These are phyloP conservation scores for Cremastobaeus sp. DNA, from an alignment of 2,888 invertebrate genomes.

Conservation along the genomic window DNA sequence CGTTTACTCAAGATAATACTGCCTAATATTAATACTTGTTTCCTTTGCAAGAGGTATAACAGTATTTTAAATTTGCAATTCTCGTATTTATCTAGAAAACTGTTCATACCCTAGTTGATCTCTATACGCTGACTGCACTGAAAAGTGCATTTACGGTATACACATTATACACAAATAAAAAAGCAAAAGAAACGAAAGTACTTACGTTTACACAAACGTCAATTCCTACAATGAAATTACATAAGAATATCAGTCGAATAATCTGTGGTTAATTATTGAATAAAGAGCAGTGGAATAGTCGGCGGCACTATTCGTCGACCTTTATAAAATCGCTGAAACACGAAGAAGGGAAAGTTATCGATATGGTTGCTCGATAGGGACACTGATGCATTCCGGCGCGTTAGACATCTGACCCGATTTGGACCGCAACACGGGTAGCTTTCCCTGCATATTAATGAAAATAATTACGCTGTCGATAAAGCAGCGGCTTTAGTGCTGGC, in stretches of 20 bases:
- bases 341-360: slow-evolving; percentile 50
- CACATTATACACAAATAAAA: too few relatives aligned
- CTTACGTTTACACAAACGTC: slow-evolving; percentile 33
- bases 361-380: slow-evolving; percentile 42
- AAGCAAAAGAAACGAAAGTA: slow-evolving; percentile 27
- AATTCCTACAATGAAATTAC: slow-evolving; percentile 46
- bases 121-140: background rate
- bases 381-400: slow-evolving; percentile 28
- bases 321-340: slow-evolving; percentile 50
- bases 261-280: slow-evolving; percentile 48
- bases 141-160: slow-evolving; percentile 1
- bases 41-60: too few relatives aligned
- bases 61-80: background rate
- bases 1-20: too few relatives aligned
- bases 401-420: slow-evolving; percentile 43
- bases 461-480: slow-evolving; percentile 25
- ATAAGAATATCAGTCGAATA: slow-evolving; percentile 28
- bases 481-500: slow-evolving; percentile 16
- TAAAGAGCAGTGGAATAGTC: slow-evolving; percentile 39
- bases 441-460: slow-evolving; percentile 36
- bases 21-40: background rate
- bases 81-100: background rate
- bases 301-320: slow-evolving; percentile 41
- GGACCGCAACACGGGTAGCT: slow-evolving; percentile 7
- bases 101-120: background rate